These are phyloP conservation scores for Melanophora roralis DNA, from an alignment of 2,888 invertebrate species.

Conservation along the genomic window DNA sequence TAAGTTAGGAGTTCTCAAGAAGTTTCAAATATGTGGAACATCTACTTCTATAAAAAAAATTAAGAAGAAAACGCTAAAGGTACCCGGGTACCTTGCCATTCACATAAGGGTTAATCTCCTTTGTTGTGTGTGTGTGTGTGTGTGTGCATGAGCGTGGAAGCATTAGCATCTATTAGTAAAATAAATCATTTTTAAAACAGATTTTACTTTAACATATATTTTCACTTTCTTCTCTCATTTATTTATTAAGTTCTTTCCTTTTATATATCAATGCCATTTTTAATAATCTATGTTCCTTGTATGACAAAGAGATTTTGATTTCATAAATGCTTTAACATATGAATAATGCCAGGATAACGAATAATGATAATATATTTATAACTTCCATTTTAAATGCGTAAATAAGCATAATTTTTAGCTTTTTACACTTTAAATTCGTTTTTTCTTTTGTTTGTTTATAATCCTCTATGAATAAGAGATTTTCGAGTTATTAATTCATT, in stretches of 20 bases:
- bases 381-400: constrained; percentile 50
- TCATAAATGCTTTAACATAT: neutral
- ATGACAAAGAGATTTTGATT: neutral
- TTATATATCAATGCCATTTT: constrained; percentile 26
- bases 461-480: too few relatives aligned
- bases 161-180: neutral
- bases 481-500: neutral
- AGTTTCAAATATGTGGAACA: too few relatives aligned
- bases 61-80: too few relatives aligned
- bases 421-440: neutral
- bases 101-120: too few relatives aligned
- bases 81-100: too few relatives aligned
- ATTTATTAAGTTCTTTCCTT: neutral
- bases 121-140: neutral
- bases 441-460: neutral
- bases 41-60: too few relatives aligned
- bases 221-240: neutral
- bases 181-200: constrained; percentile 27
- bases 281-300: constrained; percentile 41
- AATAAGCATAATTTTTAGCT: constrained; percentile 37
- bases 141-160: neutral
- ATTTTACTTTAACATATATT: neutral
- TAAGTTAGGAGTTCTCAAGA: too few relatives aligned
- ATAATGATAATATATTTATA: constrained; percentile 41
- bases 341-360: neutral